Percentiles rank a stretch among this genome's conserved stretches.
Evolutionary conservation across 2,888 invertebrate genomes (phyloP).

Genomic region (Nematopogon swammerdamellus): DNA sequence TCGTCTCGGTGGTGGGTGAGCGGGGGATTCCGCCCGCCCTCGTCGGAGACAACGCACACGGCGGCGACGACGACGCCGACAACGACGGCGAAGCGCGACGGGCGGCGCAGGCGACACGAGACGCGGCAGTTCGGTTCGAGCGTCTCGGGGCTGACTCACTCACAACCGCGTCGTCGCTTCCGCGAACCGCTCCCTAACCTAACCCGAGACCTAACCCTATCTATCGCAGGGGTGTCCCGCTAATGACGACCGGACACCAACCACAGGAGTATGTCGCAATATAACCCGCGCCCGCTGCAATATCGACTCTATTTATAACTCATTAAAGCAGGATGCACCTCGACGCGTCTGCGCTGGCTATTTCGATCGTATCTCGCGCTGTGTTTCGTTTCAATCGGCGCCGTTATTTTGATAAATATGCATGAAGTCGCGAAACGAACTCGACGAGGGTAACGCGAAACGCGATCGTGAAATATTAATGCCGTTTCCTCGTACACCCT

Average conservation of each 20-base stretch:
- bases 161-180: conserved; percentile 17
- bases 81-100: too few species aligned
- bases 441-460: conserved; percentile 44
- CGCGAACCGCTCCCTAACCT: conserved; percentile 30
- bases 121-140: not conserved
- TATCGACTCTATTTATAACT: not conserved
- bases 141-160: conserved; percentile 30
- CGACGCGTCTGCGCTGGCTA: not conserved
- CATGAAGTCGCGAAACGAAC: conserved; percentile 45
- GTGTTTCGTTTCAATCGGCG: conserved; percentile 38
- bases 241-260: conserved; percentile 44
- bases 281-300: not conserved
- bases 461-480: conserved; percentile 55
- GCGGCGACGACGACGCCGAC: too few species aligned
- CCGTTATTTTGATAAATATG: conserved; percentile 57
- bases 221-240: conserved; percentile 29
- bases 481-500: conserved; percentile 47
- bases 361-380: not conserved
- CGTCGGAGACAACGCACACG: too few species aligned
- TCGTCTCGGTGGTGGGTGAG: too few species aligned
- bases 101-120: too few species aligned
- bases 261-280: too few species aligned
- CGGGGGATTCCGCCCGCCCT: too few species aligned
- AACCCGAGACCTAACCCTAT: conserved; percentile 36
- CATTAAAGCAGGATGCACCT: not conserved